Base-by-base conservation (phyloP, 2,888 invertebrate genomes). In the Cosmia trapezina region DNA sequence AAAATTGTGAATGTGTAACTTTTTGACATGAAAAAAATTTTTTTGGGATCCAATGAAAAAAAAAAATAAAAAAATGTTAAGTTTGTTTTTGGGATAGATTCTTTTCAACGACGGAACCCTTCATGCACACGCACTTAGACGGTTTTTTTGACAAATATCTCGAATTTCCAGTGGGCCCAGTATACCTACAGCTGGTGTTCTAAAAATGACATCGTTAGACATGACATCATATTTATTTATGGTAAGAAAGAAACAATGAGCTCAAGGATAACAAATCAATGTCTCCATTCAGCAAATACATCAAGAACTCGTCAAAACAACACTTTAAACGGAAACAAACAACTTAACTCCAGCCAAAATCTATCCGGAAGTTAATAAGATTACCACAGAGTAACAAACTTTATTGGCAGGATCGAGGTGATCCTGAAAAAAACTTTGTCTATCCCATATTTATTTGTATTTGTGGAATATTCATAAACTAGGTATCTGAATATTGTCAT, bases 321-420 rank as follows among this genome's bases (percentile, higher is more conserved):
- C 80, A 75, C 57, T 80, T 70, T 80, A 63, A 76, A 80, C 17
- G 53, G 66, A 57, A 63, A 63, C 76, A 67, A 63, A 80, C 76
- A 59, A 59, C 67, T 63, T 54, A 43, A 74, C 45, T 57, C n/a
- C 19, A 70, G 80, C 80, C 70, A 78, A 78, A 61, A 66, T 22
- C 61, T 4, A 62, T 61, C 51, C 68, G 63, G 75, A 67, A 74
- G 43, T 65, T 59, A 61, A 65, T 65, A 57, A 65, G 43, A 57
- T 56, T 75, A 57, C 60, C 63, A 65, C 53, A 49, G 45, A 72
- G 28, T 49, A 19, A 14, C 61, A 47, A 79, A 79, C 73, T 77
- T 79, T 79, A 57, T 79, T 77, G 76, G 80, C 80, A 73, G 9
- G 7, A 7, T 2, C 11, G 19, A 22, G 9, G 12, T 33, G 61